A percentile compares a stretch with the other conserved stretches of the same genome.
These are phyloP conservation scores for Marasmarcha lunaedactyla DNA, from an alignment of 2,888 invertebrate species.

Conservation along the genomic window DNA sequence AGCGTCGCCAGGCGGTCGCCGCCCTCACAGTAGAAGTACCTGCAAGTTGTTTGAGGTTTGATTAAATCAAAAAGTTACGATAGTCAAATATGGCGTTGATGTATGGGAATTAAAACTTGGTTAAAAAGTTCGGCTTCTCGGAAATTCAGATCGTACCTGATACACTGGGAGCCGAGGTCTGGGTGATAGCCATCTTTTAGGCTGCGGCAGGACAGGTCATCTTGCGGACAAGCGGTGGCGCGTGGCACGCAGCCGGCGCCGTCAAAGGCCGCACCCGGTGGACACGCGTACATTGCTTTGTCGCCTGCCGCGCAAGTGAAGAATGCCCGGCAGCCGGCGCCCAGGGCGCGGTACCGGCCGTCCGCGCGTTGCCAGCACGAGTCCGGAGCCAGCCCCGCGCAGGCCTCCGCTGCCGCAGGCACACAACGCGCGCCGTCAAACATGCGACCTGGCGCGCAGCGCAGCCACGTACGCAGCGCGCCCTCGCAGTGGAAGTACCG, in stretches of 20 bases:
- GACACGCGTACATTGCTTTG: slow-evolving; percentile 71
- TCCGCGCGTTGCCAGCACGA: slow-evolving; percentile 64
- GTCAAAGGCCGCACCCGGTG: slow-evolving; percentile 61
- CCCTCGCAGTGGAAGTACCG: slow-evolving; percentile 63
- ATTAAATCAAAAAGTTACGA: no score
- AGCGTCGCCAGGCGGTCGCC: slow-evolving; percentile 66
- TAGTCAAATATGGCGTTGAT: neutral
- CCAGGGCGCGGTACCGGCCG: slow-evolving; percentile 63
- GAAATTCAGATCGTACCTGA: no score
- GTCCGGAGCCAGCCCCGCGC: slow-evolving; percentile 58
- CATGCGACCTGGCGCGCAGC: slow-evolving; percentile 44
- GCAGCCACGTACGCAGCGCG: slow-evolving; percentile 39
- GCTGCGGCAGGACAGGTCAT: slow-evolving; percentile 56
- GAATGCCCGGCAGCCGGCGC: slow-evolving; percentile 70
- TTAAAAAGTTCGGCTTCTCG: no score
- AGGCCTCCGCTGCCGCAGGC: slow-evolving; percentile 32
- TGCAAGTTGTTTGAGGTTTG: no score
- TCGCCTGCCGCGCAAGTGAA: slow-evolving; percentile 67
- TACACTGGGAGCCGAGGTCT: slow-evolving; percentile 64
- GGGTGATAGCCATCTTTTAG: slow-evolving; percentile 69
- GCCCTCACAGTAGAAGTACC: slow-evolving; percentile 71
- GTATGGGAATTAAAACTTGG: no score
- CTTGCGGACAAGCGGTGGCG: slow-evolving; percentile 38
- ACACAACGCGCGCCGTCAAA: slow-evolving; percentile 60
- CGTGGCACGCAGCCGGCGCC: slow-evolving; percentile 64